phyloP scores from a whole-genome alignment of 1,140 invertebrate species.

The Schlechtendalia chinensis region DNA sequence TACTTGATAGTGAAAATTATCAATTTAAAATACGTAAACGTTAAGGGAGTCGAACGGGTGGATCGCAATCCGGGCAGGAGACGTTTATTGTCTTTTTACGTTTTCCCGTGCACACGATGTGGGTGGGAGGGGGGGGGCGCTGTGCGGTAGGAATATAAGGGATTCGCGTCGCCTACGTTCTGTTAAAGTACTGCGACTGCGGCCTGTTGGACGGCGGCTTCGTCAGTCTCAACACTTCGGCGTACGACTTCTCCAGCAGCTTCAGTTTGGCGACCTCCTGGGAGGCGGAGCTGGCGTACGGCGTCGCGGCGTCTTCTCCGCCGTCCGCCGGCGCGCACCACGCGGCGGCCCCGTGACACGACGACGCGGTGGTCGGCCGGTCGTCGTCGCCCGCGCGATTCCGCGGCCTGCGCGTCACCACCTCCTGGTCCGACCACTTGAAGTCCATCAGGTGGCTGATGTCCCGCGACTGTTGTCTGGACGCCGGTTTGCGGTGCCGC shows the following conservation, averaged over 20 bases:
- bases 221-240: conserved; percentile 67
- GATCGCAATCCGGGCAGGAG: background rate
- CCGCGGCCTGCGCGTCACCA: background rate
- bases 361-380: conserved; percentile 49
- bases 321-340: conserved; percentile 52
- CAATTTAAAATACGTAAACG: conserved; percentile 11
- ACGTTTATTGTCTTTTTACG: background rate
- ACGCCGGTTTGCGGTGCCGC: background rate
- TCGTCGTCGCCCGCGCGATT: background rate
- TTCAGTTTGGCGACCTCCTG: conserved; percentile 77
- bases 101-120: too few relatives aligned
- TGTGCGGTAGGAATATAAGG: background rate
- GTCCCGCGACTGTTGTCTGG: conserved; percentile 22
- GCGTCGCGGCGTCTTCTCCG: background rate
- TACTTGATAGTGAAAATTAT: conserved; percentile 20
- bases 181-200: conserved; percentile 18
- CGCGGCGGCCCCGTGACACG: too few relatives aligned
- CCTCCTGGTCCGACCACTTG: conserved; percentile 29
- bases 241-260: conserved; percentile 77
- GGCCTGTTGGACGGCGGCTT: conserved; percentile 17
- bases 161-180: conserved; percentile 6
- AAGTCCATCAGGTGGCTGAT: conserved; percentile 50
- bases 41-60: background rate
- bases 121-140: too few relatives aligned
- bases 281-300: conserved; percentile 59